phyloP scores from a whole-genome alignment of 2,888 invertebrate genomes.

The Brachypalpus laphriformis region DNA sequence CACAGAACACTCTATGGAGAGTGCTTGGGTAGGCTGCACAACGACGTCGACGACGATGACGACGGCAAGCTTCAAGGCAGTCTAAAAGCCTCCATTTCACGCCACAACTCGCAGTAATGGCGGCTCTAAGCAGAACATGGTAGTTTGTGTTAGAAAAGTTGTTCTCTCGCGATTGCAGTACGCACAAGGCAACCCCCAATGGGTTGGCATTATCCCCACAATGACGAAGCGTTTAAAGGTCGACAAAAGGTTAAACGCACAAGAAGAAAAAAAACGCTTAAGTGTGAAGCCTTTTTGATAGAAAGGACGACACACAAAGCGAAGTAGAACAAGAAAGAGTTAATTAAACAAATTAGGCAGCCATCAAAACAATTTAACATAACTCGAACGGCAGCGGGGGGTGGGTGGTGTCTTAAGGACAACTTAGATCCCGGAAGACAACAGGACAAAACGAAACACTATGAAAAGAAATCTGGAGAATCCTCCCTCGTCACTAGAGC shows the following conservation, averaged over 20 bases:
- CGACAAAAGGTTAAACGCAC: constrained; percentile 19
- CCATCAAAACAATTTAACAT: constrained; percentile 46
- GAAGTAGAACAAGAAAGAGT: constrained; percentile 31
- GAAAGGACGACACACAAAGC: background rate
- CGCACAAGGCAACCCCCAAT: background rate
- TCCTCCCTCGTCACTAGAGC: background rate
- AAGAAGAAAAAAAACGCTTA: background rate
- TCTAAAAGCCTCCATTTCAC: background rate
- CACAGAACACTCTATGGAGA: background rate
- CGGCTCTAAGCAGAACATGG: background rate
- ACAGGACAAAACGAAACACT: background rate
- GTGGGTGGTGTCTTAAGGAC: background rate
- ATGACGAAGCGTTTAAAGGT: constrained; percentile 11
- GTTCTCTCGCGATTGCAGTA: background rate
- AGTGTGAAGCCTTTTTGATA: constrained; percentile 1
- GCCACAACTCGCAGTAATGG: background rate
- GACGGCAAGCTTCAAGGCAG: background rate
- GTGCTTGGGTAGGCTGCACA: background rate
- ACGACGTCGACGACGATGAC: background rate
- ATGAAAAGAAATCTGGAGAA: background rate
- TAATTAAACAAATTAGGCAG: constrained; percentile 65
- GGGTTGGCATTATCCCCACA: background rate
- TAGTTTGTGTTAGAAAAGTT: background rate
- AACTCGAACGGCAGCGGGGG: background rate
- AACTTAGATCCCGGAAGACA: background rate